Evolutionary conservation across 2,113 vertebrate species (phyloP), one percentile per base, ranked within the genome.

Genomic region (Naja naja): DNA sequence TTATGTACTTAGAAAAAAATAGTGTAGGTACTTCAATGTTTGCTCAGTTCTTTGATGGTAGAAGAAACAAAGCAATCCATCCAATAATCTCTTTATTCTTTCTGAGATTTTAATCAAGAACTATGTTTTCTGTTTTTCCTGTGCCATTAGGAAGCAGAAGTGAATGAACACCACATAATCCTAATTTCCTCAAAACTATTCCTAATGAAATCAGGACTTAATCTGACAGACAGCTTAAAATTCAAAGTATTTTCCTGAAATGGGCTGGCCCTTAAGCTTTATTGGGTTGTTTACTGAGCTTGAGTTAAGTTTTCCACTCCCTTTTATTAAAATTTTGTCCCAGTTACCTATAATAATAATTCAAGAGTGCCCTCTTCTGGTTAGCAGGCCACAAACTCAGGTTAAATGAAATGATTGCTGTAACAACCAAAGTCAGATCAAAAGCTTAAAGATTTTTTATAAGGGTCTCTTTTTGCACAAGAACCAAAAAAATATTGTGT

Each of bases 291-390:
- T 87, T 87, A 5, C 12, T 27, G 43, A 30, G 10, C 11, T 87
- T 16, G 12, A 30, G 11, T 30, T 87, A 16, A 30, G 12, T 43
- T 81, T 14, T 22, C 18, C 6, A 20, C 3, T 43, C 34, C 34
- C 7, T 6, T 34, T 2, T 69, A 69, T 18, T 69, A 69, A 69
- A 27, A 14, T 11, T 85, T 5, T 34, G 34, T n/a, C 4, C 23
- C 45, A 25, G 6, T 52, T 53, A 14, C 14, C 39, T 74, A 11
- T 60, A 56, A 56, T 53, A 47, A 30, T 90, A 88, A 54, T 85
- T 90, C 55, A 69, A 92, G 87, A 5, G 7, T 11, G 12, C 91
- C 93, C 85, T 53, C 93, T 94, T 22, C 34, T 86, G 93, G 81
- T 20, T 56, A 89, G 14, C 27, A 45, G 6, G 10, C 30, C 14